Conservation (phyloP, 1,140 invertebrate genomes). For the Oryctes rhinoceros region DNA sequence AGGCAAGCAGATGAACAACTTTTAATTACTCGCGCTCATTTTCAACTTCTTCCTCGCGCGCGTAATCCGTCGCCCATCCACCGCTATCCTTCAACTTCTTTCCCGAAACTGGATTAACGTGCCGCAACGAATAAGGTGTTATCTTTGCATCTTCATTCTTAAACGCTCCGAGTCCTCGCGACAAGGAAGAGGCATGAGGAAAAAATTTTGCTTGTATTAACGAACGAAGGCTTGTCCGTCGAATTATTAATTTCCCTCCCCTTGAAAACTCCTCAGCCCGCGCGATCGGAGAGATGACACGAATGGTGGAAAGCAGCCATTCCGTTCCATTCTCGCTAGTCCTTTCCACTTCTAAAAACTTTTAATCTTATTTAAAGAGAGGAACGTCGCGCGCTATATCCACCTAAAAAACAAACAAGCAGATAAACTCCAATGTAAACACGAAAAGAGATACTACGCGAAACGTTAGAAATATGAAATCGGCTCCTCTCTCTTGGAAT, state of each 20-base stretch:
- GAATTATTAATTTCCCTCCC: conserved; percentile 27
- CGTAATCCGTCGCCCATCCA: conserved; percentile 23
- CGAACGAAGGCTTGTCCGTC: conserved; percentile 18
- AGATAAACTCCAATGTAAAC: conserved; percentile 35
- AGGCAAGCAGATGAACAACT: conserved; percentile 54
- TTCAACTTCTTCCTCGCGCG: conserved; percentile 28
- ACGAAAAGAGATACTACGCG: conserved; percentile 24
- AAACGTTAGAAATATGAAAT: conserved; percentile 22
- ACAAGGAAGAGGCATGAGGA: conserved; percentile 10
- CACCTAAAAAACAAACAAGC: conserved; percentile 36
- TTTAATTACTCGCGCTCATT: conserved; percentile 53
- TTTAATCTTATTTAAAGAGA: conserved; percentile 25
- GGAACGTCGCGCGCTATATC: conserved; percentile 1
- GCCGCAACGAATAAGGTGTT: conserved; percentile 32
- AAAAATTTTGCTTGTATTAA: not conserved
- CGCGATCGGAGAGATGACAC: conserved; percentile 2
- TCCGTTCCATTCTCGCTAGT: not conserved
- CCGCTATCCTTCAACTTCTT: conserved; percentile 20
- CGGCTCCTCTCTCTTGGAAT: not conserved
- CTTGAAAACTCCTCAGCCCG: not conserved
- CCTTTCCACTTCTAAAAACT: conserved; percentile 12
- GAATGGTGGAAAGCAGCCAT: not conserved
- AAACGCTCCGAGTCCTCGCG: not conserved
- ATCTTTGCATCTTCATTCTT: conserved; percentile 29
- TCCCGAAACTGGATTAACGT: conserved; percentile 27